These are phyloP conservation scores for Adineta ricciae DNA, from an alignment of 2,888 invertebrate species.

Conservation along the genomic window DNA sequence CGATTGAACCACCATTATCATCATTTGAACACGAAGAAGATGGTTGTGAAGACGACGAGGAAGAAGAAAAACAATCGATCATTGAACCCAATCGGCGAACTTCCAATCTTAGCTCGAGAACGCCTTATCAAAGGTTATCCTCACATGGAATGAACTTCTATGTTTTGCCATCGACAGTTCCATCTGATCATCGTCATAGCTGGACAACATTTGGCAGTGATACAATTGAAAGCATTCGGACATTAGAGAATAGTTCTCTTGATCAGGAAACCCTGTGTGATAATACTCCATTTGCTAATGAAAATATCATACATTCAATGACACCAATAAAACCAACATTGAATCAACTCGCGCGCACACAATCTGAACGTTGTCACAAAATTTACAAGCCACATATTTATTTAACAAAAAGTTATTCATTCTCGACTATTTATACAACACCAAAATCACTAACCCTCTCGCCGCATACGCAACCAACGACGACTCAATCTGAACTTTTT, in stretches of 20 bases:
- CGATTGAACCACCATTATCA: background rate
- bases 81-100: background rate
- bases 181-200: background rate
- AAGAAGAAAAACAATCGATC: background rate
- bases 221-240: background rate
- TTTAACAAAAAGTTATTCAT: constrained; percentile 7
- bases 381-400: background rate
- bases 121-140: background rate
- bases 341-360: background rate
- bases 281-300: constrained; percentile 13
- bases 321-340: background rate
- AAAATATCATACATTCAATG: background rate
- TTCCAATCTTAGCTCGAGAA: background rate
- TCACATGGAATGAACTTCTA: constrained; percentile 10
- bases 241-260: background rate
- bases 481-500: background rate
- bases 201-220: constrained; percentile 13
- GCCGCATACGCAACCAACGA: background rate
- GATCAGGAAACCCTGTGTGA: background rate
- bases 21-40: background rate
- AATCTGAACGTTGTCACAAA: background rate
- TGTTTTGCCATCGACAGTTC: background rate
- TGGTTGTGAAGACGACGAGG: background rate
- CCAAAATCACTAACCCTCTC: background rate
- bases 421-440: constrained; percentile 4